A percentile compares a stretch with the other conserved stretches of the same genome.
Evolutionary conservation across 2,888 invertebrate genomes (phyloP).

Genomic region (Rhagophthalmus giganteus): DNA sequence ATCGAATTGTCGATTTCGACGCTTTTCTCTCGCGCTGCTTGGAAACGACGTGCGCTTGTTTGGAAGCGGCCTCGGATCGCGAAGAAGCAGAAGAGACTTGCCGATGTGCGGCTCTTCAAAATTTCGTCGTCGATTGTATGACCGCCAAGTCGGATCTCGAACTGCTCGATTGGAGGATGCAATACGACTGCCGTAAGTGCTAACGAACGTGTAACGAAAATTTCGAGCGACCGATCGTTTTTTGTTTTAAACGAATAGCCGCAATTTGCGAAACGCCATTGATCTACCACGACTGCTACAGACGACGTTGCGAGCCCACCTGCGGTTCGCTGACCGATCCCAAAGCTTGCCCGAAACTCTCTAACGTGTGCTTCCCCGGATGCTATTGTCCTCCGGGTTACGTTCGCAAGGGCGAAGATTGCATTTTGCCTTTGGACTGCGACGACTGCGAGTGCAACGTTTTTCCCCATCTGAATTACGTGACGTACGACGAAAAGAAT

Average conservation of each 20-base stretch:
- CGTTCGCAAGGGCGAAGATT: conserved; percentile 68
- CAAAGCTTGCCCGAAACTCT: conserved; percentile 65
- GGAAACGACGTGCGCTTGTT: conserved; percentile 75
- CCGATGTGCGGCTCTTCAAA: conserved; percentile 70
- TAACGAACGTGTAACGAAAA: too few relatives aligned
- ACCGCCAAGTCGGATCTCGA: conserved; percentile 66
- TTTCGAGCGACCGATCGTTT: too few relatives aligned
- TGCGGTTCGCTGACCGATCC: conserved; percentile 66
- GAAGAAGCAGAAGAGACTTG: conserved; percentile 58
- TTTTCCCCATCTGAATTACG: conserved; percentile 78
- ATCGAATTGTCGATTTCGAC: conserved; percentile 65
- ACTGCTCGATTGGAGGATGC: conserved; percentile 71
- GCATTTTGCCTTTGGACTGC: conserved; percentile 72
- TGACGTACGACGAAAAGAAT: conserved; percentile 79
- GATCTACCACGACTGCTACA: conserved; percentile 81
- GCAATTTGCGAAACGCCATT: conserved; percentile 73
- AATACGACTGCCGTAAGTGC: conserved; percentile 72
- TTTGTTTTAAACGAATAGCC: too few relatives aligned
- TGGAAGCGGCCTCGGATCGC: conserved; percentile 57
- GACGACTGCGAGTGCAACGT: conserved; percentile 74
- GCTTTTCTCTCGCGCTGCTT: conserved; percentile 73
- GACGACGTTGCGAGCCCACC: conserved; percentile 75
- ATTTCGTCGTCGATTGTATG: conserved; percentile 74
- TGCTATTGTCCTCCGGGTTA: conserved; percentile 82
- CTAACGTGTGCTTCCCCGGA: conserved; percentile 77